A percentile compares a stretch with the other conserved stretches of the same genome.
phyloP scores from a whole-genome alignment of 2,113 vertebrate genomes.

The Lycocorax pyrrhopterus region DNA sequence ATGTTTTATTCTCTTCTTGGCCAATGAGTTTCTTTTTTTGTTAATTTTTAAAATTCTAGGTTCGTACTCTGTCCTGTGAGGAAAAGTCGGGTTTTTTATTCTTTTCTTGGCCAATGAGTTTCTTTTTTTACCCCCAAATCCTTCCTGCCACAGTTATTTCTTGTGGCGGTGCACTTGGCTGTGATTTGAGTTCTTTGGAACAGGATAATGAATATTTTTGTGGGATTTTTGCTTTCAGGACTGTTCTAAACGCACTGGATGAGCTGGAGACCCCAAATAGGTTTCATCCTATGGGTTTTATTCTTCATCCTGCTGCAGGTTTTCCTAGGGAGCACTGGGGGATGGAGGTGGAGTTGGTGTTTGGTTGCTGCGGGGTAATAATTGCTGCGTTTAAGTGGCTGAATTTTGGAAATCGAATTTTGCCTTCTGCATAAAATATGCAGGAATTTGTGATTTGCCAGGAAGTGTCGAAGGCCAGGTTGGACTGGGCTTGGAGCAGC shows the following conservation, averaged over 20 bases:
- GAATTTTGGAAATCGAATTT: not conserved
- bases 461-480: not conserved
- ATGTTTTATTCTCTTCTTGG: too few relatives aligned
- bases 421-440: rapidly evolving
- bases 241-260: not conserved
- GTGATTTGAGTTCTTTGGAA: not conserved
- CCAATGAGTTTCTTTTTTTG: too few relatives aligned
- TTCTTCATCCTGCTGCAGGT: not conserved
- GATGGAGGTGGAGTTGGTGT: not conserved
- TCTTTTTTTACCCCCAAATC: not conserved
- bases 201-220: not conserved
- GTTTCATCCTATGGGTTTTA: rapidly evolving
- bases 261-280: rapidly evolving
- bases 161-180: not conserved
- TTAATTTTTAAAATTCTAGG: too few relatives aligned
- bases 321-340: not conserved
- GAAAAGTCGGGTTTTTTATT: not conserved
- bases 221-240: not conserved
- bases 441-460: not conserved
- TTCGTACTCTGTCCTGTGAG: not conserved
- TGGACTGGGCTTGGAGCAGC: not conserved
- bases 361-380: not conserved
- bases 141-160: not conserved
- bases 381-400: rapidly evolving
- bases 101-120: not conserved